Evolutionary conservation across 2,113 vertebrate genomes (phyloP), one percentile per base, ranked within the genome.

Genomic region (Platichthys flesus): DNA sequence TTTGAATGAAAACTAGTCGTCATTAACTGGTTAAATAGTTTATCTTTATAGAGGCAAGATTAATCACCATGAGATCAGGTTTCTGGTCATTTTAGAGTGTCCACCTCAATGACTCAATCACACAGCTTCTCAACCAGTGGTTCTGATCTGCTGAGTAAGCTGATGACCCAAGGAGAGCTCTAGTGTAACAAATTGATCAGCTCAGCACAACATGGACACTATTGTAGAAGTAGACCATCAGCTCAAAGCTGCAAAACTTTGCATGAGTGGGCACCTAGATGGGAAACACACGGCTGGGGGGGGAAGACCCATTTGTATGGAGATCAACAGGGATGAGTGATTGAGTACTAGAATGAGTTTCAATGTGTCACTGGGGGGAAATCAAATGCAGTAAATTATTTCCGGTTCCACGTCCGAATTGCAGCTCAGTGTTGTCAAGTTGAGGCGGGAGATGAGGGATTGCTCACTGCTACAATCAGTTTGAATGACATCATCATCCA

Each of bases 401-500:
- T 88, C 79, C 71, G 54, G 54, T 56, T 65, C 42, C 67, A 71
- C 57, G 65, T 68, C 55, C 60, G 21, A 67, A 56, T 42, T 70
- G 54, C 21, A 70, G 63, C 57, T 78, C 24, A 55, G 23, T 45
- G 52, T 40, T 74, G 37, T 76, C 72, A 61, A 18, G 35, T 10
- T 67, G 45, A 85, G 40, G 31, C 6, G 6, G 55, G 42, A 82
- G 24, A 57, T 47, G 26, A 20, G 13, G 9, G 45, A 63, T 60
- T 59, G 58, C 72, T 84, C 76, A 52, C 23, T 1, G 12, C 47
- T 67, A 52, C 21, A 5, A 67, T 77, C 35, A 63, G 47, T 37
- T 37, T 42, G 47, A 61, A 90, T 87, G 85, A 90, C 73, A 80
- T 85, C 76, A 82, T 68, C 81, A 67, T 9, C 37, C 59, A 45